Evolutionary conservation across 2,797 vertebrate genomes (phyloP).

Genomic region (Mormyrus hasselquistii): DNA sequence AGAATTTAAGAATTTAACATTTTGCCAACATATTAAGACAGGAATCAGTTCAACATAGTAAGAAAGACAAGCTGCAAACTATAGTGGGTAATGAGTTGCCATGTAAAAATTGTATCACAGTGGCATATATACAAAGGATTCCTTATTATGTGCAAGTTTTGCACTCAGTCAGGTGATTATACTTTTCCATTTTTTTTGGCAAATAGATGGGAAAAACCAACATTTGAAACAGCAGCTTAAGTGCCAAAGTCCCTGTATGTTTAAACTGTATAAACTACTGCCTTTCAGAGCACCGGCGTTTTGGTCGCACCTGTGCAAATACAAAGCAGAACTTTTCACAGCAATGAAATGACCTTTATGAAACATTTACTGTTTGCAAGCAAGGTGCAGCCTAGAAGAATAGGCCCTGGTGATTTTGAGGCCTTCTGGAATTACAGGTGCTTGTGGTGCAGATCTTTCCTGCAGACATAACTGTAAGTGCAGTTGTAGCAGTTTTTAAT

Average conservation of each 20-base stretch:
- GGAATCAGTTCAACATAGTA: background rate
- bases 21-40: background rate
- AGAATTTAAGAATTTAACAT: background rate
- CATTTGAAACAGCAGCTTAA: background rate
- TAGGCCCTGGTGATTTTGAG: background rate
- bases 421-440: background rate
- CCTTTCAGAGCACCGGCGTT: background rate
- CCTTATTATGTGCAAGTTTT: background rate
- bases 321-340: background rate
- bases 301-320: background rate
- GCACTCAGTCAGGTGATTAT: background rate
- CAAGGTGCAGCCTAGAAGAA: background rate
- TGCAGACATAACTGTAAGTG: background rate
- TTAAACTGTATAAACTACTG: background rate
- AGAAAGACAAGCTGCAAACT: background rate
- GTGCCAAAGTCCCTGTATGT: constrained; percentile 14
- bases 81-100: background rate
- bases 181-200: background rate
- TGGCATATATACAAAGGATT: background rate
- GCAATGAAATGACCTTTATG: background rate
- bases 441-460: background rate
- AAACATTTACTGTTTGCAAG: background rate
- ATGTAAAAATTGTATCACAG: background rate
- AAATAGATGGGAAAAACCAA: background rate
- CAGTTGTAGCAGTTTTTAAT: background rate